These are phyloP conservation scores for Griposia aprilina DNA, from an alignment of 2,888 invertebrate genomes.

Conservation along the genomic window DNA sequence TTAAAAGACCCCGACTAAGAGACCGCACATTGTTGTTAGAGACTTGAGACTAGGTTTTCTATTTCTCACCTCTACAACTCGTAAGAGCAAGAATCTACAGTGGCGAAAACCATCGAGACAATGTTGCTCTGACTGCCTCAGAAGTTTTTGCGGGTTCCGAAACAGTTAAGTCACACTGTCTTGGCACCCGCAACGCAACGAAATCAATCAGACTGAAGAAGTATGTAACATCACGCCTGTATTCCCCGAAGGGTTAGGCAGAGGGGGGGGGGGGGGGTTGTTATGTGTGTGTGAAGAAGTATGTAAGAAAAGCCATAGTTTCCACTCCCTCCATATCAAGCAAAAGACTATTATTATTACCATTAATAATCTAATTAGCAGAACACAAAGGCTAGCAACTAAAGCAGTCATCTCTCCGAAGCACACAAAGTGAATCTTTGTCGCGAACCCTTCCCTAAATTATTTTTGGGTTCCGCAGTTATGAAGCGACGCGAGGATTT, in stretches of 20 bases:
- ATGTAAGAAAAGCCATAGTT: neutral
- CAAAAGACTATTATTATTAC: neutral
- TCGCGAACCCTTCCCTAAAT: conserved; percentile 57
- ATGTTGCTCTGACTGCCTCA: neutral
- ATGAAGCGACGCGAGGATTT: conserved; percentile 64
- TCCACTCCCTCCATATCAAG: neutral
- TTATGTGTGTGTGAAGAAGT: too few species aligned
- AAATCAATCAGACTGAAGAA: neutral
- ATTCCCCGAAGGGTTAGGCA: too few species aligned
- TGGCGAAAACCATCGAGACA: neutral
- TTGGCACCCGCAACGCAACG: neutral
- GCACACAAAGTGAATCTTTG: conserved; percentile 59
- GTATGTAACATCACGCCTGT: too few species aligned
- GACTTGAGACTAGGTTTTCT: neutral
- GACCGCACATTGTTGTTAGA: too few species aligned
- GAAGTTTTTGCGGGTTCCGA: neutral
- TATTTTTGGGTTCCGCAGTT: conserved; percentile 65
- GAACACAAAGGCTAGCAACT: conserved; percentile 41
- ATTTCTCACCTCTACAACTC: neutral
- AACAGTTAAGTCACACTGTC: too few species aligned
- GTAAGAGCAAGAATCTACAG: too few species aligned
- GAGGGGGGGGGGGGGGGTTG: too few species aligned
- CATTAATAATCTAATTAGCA: conserved; percentile 38
- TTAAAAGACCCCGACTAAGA: neutral
- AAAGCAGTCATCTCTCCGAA: conserved; percentile 36